Evolutionary conservation across 1,140 invertebrate genomes (phyloP), one percentile per base, ranked within the genome.

Genomic region (Drosophila setifemur): DNA sequence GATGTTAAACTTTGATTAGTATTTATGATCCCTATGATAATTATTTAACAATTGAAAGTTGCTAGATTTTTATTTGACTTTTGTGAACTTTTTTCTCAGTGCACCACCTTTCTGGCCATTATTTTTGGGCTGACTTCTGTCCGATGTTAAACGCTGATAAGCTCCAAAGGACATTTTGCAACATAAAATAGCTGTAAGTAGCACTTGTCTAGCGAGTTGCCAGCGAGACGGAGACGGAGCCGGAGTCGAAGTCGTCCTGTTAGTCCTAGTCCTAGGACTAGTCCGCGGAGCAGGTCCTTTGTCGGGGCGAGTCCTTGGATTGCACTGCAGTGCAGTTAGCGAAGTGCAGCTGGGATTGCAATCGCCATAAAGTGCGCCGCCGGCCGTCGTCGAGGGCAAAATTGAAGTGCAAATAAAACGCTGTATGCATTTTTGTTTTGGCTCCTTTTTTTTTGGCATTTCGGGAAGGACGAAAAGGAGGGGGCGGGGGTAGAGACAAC

Each of bases 321-420:
- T 75, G 73, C 73, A 76, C 67, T 76, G 76, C 68, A 81, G 64
- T 71, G 77, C 81, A 85, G 79, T 85, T 85, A 85, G 73, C 55
- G 72, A 69, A 86, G 58, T 85, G 79, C 81, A 85, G 72, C 75
- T 66, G 71, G 79, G 75, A 85, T 79, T 85, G 79, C 79, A 85
- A 85, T 85, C 67, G 79, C 79, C 81, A 83, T 83, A 85, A 83
- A 83, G 79, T 75, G 64, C 63, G 75, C 73, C 68, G 58, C 37
- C 57, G 44, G 31, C 47, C 47, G 60, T 55, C 74, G 79, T 74
- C 79, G 74, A 79, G 78, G 78, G 70, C 74, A 66, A 85, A 85
- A 85, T 86, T 85, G 79, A 85, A 85, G 79, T 85, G 79, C 79
- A 85, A 85, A 85, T 85, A 83, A 83, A 83, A 83, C 57, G 77